Evolutionary conservation across 2,888 invertebrate genomes (phyloP), one percentile per base, ranked within the genome.

Genomic region (Nymphalis urticae): DNA sequence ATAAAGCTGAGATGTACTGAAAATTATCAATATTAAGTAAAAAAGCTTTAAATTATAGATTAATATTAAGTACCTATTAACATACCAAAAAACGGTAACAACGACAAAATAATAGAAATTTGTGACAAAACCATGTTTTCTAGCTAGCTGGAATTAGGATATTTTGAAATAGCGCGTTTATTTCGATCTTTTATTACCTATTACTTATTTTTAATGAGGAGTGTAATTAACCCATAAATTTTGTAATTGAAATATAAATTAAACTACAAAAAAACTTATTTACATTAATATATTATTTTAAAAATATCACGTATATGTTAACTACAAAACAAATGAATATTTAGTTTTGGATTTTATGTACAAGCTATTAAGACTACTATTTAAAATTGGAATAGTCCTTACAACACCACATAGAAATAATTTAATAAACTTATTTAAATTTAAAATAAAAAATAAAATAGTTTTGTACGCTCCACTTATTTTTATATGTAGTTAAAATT

Each of bases 111-210:
- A 5, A 9, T 24, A 42, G 17, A 62, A 56, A 61, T 36, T 21
- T 42, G 21, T 13, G 24, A 50, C 51, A n/a, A 62, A 21, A 56
- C 21, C 62, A 62, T 67, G n/a, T 56, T 56, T 56, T 56, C 8
- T 17, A 32, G 17, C 13, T 13, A 27, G 6, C 13, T 9, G n/a
- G 6, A 7, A 8, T 8, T 32, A 17, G n/a, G 17, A 27, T 32
- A 6, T 2, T 56, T 56, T 32, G 27, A 32, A 32, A 32, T 32
- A 32, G 6, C 27, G 0, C 27, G 7, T 32, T 27, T 56, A 19
- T 56, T 32, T 32, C 17, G 54, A 17, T 56, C 17, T 17, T 27
- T 27, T 13, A 54, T 32, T 62, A 32, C 13, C 61, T 56, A 54
- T 48, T n/a, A 62, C n/a, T 51, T 19, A 66, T 21, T 32, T 53